Base-by-base conservation (phyloP, 2,113 vertebrate species). In the Ranitomeya variabilis region DNA sequence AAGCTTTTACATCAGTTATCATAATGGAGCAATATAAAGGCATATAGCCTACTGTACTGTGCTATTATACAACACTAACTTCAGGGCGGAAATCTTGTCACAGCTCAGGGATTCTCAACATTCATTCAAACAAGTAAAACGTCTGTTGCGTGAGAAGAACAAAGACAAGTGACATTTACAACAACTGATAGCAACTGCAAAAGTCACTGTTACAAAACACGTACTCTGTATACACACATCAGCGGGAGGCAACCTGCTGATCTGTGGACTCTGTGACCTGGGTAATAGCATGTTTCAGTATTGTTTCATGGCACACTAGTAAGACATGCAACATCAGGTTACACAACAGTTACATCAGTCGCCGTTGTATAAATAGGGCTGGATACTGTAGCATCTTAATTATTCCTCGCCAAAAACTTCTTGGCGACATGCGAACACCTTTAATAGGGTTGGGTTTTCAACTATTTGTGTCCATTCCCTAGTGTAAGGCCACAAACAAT, bases 171-270 rank as follows among this genome's bases (percentile, higher is more conserved):
- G 52, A 71, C 26, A 16, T 1, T 3, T 85, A 55, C 73, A 69
- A 73, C n/a, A 37, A 52, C 14, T 0, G 8, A 71, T 31, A 67
- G 66, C 12, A n/a, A 2, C 45, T 26, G 4, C 60, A 83, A 73
- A 83, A 85, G 55, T 74, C 26, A 59, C 66, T 45, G 69, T 76
- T 85, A 76, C 83, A 76, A 59, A 85, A 85, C 69, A 37, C 16
- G 16, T 3, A 19, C 13, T 60, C 52, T 79, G 21, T 18, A 59
- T 21, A 73, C 15, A 31, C 19, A n/a, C 15, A 21, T 55, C 21
- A 21, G 83, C 7, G 7, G 62, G 26, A 31, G 12, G 23, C 14
- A 21, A 55, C n/a, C 23, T 13, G 79, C 23, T 16, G 21, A n/a
- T 13, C 55, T 60, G 55, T 60, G 79, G 14, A 80, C 79, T 31